Evolutionary conservation across 2,113 vertebrate genomes (phyloP).

Genomic region (Nothocercus nigrocapillus): DNA sequence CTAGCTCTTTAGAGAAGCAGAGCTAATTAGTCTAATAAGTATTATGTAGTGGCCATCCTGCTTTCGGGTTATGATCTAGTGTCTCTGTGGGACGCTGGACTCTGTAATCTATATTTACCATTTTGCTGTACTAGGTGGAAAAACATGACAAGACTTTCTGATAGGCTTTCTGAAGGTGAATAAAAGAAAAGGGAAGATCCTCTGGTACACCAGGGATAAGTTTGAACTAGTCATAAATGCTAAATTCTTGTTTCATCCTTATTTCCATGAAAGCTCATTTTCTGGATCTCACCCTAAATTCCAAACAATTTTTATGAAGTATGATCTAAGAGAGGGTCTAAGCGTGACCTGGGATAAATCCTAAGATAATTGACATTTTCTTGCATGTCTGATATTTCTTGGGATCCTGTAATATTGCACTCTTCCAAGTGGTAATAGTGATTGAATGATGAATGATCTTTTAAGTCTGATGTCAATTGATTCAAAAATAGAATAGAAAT

Average conservation of each 20-base stretch:
- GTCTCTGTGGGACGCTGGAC: not conserved
- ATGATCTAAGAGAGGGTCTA: not conserved
- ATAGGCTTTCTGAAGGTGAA: not conserved
- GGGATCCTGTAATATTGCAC: not conserved
- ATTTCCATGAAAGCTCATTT: not conserved
- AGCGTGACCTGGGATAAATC: accelerated
- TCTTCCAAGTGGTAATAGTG: not conserved
- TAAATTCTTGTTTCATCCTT: not conserved
- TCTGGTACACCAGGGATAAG: not conserved
- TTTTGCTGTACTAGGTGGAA: not conserved
- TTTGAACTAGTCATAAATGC: not conserved
- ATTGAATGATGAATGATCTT: not conserved
- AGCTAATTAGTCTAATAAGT: not conserved
- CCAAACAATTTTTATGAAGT: not conserved
- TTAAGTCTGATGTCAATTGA: not conserved
- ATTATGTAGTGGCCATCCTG: not conserved
- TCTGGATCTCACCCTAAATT: not conserved
- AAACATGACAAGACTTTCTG: accelerated
- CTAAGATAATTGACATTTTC: not conserved
- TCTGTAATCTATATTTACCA: not conserved
- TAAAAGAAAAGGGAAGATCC: not conserved
- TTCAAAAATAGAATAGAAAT: not conserved
- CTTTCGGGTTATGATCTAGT: not conserved
- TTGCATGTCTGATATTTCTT: not conserved
- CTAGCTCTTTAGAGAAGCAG: not conserved